Percentiles rank a stretch among this genome's conserved stretches.
Conservation (phyloP, 2,113 vertebrate genomes). For the Lepisosteus oculatus region DNA sequence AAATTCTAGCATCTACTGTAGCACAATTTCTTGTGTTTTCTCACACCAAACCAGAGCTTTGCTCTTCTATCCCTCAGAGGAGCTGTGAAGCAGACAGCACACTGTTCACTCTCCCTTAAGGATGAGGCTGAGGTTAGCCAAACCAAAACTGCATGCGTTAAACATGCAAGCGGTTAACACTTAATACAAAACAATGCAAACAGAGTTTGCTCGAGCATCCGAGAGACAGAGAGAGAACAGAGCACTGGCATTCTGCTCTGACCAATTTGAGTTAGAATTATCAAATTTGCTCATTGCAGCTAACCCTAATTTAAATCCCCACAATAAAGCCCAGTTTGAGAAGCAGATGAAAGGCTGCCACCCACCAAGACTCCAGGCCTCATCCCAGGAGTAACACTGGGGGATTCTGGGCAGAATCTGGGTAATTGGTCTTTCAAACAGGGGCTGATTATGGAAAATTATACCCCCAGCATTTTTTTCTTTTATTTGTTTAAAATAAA, state of each 20-base stretch:
- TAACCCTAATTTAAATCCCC: slow-evolving; percentile 79
- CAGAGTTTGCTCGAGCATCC: neutral
- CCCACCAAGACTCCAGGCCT: slow-evolving; percentile 68
- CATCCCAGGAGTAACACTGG: slow-evolving; percentile 65
- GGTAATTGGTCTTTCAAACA: slow-evolving; percentile 91
- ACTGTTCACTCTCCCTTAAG: neutral
- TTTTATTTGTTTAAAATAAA: slow-evolving; percentile 8
- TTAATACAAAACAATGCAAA: neutral
- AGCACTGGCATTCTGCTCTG: slow-evolving; percentile 67
- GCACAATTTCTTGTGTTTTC: neutral
- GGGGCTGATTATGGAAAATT: slow-evolving; percentile 95
- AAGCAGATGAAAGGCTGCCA: slow-evolving; percentile 73
- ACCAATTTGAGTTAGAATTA: slow-evolving; percentile 86
- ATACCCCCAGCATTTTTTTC: slow-evolving; percentile 48
- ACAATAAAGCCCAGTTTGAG: slow-evolving; percentile 77
- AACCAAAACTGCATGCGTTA: slow-evolving; percentile 9
- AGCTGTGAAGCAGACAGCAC: slow-evolving; percentile 9
- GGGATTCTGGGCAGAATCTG: slow-evolving; percentile 73
- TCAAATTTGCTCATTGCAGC: slow-evolving; percentile 87
- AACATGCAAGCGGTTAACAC: slow-evolving; percentile 15
- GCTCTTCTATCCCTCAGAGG: too few species aligned
- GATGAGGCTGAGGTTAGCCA: slow-evolving; percentile 9
- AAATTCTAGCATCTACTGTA: too few species aligned
- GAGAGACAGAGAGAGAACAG: neutral
- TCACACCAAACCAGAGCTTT: slow-evolving; percentile 35